Conservation (phyloP, 2,797 vertebrate genomes). For the Echeneis naucrates region DNA sequence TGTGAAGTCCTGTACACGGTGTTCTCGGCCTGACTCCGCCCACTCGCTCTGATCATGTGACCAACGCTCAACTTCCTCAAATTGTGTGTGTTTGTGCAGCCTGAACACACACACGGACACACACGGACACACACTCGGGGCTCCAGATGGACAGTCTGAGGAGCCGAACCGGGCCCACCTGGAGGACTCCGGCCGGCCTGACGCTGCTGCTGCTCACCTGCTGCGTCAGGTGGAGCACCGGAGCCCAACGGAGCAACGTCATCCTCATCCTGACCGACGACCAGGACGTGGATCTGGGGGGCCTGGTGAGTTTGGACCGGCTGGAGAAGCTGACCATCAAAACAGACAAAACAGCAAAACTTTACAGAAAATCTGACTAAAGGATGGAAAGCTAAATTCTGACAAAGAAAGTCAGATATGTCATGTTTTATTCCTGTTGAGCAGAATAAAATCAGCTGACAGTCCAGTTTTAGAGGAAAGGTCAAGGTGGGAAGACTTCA, state of each 20-base stretch:
- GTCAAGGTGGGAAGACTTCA: too few relatives aligned
- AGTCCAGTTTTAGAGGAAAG: too few relatives aligned
- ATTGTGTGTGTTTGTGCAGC: slow-evolving; percentile 24
- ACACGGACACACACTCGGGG: too few relatives aligned
- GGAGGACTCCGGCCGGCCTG: too few relatives aligned
- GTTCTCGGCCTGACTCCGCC: slow-evolving; percentile 47
- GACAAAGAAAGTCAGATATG: too few relatives aligned
- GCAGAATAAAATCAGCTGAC: too few relatives aligned
- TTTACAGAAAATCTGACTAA: too few relatives aligned
- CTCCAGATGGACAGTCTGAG: slow-evolving; percentile 52
- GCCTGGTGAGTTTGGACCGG: slow-evolving; percentile 80
- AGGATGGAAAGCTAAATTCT: too few relatives aligned
- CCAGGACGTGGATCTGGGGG: slow-evolving; percentile 84
- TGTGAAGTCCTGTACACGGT: slow-evolving; percentile 17
- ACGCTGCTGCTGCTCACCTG: slow-evolving; percentile 68
- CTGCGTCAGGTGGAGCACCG: slow-evolving; percentile 70
- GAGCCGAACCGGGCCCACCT: slow-evolving; percentile 20
- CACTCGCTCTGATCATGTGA: slow-evolving; percentile 76
- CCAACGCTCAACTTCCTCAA: slow-evolving; percentile 78
- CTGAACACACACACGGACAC: too few relatives aligned
- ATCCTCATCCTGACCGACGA: slow-evolving; percentile 86
- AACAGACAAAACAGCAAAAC: too few relatives aligned
- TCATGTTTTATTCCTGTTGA: too few relatives aligned
- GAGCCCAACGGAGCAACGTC: slow-evolving; percentile 77
- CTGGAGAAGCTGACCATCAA: too few relatives aligned